These are phyloP conservation scores for Dryococelus australis DNA, from an alignment of 2,888 invertebrate genomes.

Conservation along the genomic window DNA sequence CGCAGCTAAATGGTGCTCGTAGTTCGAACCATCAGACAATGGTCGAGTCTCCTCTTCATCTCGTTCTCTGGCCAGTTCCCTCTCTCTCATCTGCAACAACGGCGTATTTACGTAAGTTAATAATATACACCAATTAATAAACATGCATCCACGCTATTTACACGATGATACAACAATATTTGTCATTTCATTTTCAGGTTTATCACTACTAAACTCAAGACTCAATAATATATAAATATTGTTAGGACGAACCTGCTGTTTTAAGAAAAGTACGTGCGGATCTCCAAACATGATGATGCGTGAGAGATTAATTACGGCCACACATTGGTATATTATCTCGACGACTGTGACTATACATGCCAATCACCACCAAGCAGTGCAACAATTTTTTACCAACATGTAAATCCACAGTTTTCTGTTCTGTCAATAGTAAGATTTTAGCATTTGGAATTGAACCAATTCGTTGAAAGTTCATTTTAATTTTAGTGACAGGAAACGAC, in stretches of 20 bases:
- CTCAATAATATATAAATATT: not conserved
- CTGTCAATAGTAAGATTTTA: not conserved
- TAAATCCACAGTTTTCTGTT: not conserved
- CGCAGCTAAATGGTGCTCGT: slow-evolving; percentile 54
- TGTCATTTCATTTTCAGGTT: not conserved
- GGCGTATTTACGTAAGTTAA: slow-evolving; percentile 6
- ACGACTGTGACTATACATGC: not conserved
- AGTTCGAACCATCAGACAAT: slow-evolving; percentile 56
- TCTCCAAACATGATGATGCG: slow-evolving; percentile 45
- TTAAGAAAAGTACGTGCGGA: slow-evolving; percentile 44
- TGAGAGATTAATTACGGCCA: not conserved
- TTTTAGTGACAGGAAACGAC: slow-evolving; percentile 9
- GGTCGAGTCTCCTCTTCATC: slow-evolving; percentile 53
- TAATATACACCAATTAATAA: not conserved
- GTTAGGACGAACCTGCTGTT: slow-evolving; percentile 42
- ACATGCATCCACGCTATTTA: not conserved
- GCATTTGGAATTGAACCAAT: not conserved
- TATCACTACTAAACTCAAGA: not conserved
- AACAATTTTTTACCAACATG: not conserved
- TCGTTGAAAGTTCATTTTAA: not conserved
- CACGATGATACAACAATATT: not conserved
- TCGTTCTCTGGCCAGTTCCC: slow-evolving; percentile 55
- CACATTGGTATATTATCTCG: not conserved
- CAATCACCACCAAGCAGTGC: not conserved
- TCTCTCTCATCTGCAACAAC: slow-evolving; percentile 54